Conservation (phyloP, 2,797 vertebrate genomes). For the Eulemur albifrons region DNA sequence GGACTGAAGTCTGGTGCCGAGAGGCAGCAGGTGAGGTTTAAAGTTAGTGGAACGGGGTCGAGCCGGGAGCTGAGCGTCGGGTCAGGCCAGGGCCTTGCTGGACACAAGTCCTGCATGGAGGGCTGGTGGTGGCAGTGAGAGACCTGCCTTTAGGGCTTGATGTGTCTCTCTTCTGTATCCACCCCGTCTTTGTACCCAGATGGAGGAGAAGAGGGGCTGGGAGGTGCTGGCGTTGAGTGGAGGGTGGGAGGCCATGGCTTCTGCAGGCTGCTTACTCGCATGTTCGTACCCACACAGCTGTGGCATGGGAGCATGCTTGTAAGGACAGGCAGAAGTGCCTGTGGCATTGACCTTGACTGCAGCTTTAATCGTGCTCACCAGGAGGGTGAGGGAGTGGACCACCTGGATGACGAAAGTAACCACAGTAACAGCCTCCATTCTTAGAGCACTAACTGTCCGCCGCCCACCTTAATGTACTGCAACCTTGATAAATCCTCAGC, state of each 20-base stretch:
- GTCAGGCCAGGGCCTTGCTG: background rate
- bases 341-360: background rate
- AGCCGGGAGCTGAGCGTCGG: background rate
- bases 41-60: background rate
- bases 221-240: too few species aligned
- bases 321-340: background rate
- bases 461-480: background rate
- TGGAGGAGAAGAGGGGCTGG: background rate
- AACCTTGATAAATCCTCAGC: background rate
- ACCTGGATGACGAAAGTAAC: background rate
- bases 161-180: background rate
- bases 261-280: background rate
- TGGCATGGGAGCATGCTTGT: too few species aligned
- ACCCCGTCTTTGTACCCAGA: background rate
- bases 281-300: fast-evolving
- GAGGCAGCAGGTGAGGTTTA: background rate
- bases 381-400: background rate
- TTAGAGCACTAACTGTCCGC: background rate
- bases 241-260: background rate
- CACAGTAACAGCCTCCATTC: background rate
- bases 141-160: background rate
- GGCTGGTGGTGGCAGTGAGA: background rate
- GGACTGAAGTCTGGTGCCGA: background rate
- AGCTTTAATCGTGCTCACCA: background rate
- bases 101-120: background rate